Conservation (phyloP, 2,888 invertebrate species). For the Phengaris arion region DNA sequence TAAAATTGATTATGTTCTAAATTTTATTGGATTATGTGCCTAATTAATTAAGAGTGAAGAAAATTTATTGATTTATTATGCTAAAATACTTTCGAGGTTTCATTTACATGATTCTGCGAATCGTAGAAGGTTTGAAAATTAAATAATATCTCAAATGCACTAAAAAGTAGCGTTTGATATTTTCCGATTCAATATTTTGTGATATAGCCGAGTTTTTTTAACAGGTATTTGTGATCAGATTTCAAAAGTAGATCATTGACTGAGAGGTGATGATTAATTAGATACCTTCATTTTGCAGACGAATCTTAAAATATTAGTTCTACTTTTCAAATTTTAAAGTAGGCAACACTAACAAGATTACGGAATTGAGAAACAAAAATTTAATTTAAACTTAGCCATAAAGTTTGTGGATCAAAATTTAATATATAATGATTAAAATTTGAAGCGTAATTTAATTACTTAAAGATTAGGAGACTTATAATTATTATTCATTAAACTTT, state of each 20-base stretch:
- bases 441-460: conserved; percentile 9
- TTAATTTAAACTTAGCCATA: background rate
- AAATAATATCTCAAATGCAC: no score
- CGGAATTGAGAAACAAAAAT: background rate
- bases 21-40: conserved; percentile 5
- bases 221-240: no score
- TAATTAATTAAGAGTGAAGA: background rate
- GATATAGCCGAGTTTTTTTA: no score
- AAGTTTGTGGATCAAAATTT: background rate
- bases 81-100: no score
- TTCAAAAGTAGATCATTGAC: no score
- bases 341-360: background rate
- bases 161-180: no score
- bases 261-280: background rate
- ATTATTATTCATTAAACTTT: conserved; percentile 27
- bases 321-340: background rate
- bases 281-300: background rate
- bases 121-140: no score
- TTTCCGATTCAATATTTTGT: no score
- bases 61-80: no score
- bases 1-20: conserved; percentile 6
- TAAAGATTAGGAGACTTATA: conserved; percentile 21
- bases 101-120: no score
- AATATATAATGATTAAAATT: conserved; percentile 1
- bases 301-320: background rate